These are phyloP conservation scores for Xenus cinereus DNA, from an alignment of 2,113 vertebrate genomes.

Conservation along the genomic window DNA sequence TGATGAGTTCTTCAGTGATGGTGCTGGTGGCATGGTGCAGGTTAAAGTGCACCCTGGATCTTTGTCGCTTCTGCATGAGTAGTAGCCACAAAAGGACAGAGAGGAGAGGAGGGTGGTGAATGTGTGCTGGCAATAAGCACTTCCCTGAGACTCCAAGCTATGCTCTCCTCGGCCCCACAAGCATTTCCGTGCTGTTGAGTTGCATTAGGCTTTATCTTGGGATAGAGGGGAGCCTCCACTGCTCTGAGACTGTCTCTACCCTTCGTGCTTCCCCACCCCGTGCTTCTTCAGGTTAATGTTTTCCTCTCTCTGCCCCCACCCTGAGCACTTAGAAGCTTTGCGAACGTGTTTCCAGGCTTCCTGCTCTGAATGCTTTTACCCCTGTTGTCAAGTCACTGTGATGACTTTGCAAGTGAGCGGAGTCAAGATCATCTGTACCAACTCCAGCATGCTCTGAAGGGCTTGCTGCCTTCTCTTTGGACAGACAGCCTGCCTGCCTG, in stretches of 20 bases:
- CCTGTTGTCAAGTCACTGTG: neutral
- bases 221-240: neutral
- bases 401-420: neutral
- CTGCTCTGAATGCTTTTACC: neutral
- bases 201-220: neutral
- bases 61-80: neutral
- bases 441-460: neutral
- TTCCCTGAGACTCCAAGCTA: neutral
- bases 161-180: neutral
- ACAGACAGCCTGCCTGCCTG: neutral
- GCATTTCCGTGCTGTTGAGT: neutral
- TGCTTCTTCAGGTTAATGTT: neutral
- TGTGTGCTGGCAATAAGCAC: neutral
- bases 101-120: neutral
- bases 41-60: neutral
- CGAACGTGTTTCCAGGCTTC: neutral
- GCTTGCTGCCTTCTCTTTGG: neutral
- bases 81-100: neutral
- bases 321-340: neutral
- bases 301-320: neutral
- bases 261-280: neutral
- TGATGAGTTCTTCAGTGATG: neutral
- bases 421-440: neutral
- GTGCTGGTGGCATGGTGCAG: neutral
- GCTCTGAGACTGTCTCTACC: neutral